Conservation (phyloP, 2,113 vertebrate genomes). For the Semnornis frantzii region DNA sequence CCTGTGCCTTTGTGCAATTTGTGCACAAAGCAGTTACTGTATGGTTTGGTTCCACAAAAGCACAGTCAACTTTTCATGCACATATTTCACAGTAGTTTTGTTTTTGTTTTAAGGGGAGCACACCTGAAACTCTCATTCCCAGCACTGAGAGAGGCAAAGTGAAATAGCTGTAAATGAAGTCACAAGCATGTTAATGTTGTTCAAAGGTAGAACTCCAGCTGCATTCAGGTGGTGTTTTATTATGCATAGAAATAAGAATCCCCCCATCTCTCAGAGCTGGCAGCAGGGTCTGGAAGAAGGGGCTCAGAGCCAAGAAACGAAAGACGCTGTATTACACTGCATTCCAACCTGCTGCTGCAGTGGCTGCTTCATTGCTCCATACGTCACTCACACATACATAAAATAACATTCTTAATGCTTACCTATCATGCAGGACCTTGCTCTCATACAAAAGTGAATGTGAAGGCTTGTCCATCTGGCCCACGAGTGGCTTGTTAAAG, state of each 20-base stretch:
- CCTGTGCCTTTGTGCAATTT: not conserved
- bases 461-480: not conserved
- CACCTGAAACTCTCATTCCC: conserved; percentile 43
- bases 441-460: not conserved
- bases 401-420: not conserved
- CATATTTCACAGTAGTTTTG: not conserved
- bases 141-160: not conserved
- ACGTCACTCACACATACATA: fast-evolving
- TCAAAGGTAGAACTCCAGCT: conserved; percentile 24
- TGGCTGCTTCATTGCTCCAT: not conserved
- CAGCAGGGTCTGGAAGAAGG: not conserved
- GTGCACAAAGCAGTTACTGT: conserved; percentile 3
- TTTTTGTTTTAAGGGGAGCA: not conserved
- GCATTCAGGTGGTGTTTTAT: conserved; percentile 45
- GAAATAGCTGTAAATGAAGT: conserved; percentile 29
- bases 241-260: not conserved
- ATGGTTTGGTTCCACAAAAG: not conserved
- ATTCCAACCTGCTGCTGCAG: not conserved
- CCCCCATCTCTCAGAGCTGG: not conserved
- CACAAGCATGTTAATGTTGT: not conserved
- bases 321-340: conserved; percentile 48
- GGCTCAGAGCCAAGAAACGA: not conserved
- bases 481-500: not conserved
- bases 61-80: not conserved
- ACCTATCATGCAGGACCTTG: not conserved